Base-by-base conservation (phyloP, 1,140 invertebrate genomes). In the Amyelois transitella region DNA sequence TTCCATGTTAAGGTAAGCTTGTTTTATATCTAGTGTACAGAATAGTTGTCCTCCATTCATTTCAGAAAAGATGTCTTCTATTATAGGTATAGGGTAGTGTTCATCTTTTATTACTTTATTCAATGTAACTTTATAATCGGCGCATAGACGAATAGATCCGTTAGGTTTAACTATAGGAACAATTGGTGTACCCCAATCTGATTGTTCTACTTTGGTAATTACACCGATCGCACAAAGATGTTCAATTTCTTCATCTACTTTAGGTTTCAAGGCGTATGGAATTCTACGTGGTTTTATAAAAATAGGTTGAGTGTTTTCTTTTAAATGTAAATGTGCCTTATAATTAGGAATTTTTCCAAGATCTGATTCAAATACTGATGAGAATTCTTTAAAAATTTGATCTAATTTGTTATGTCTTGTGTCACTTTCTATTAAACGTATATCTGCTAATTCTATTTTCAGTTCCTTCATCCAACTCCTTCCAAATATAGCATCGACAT, bases 1-100 rank as follows among this genome's bases (percentile, higher is more conserved):
- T n/a, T 19, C 19, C 59, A 81, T 55, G 19, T 81, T 60, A 44
- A 68, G 25, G 58, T 73, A 77, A 7, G 77, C 71, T 20, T 78
- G 60, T 2, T 43, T 51, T 43, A 75, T 51, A 50, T 78, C 73
- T 20, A 81, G 47, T 3, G 43, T 68, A 50, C 55, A 69, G 57
- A 72, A 81, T 44, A 60, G 32, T 18, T 55, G 57, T 7, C 64
- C 69, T 7, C 59, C 60, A 14, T 55, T 60, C 44, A 75, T 60
- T 18, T 63, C 50, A 5, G 20, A 2, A 2, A 60, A 54, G 18
- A 60, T 60, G 18, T 64, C 62, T 53, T 64, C 58, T 21, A 60
- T 58, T 8, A 49, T 61, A 8, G 58, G 63, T 5, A 58, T 61
- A 6, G 63, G 52, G 17, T 53, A 62, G 24, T 62, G 44, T 50